Conservation (phyloP, 1,140 invertebrate species). For the Heliothis virescens region DNA sequence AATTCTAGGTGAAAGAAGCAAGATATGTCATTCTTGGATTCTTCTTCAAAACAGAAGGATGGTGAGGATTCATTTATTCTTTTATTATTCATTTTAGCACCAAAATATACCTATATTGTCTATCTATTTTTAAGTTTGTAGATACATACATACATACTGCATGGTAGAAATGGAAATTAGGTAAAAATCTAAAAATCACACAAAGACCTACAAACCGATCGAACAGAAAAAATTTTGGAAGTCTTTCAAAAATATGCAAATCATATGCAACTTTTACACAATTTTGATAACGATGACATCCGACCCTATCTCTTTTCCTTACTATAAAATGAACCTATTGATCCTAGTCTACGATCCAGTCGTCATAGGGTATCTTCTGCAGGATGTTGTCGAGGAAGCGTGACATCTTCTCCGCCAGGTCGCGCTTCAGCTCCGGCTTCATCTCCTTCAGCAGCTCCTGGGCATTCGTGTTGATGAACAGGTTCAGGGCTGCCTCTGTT, state of each 20-base stretch:
- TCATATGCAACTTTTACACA: too few relatives aligned
- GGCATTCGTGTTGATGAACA: slow-evolving; percentile 94
- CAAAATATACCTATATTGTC: too few relatives aligned
- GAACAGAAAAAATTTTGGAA: too few relatives aligned
- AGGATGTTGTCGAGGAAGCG: slow-evolving; percentile 92
- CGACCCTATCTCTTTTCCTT: not conserved
- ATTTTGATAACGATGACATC: not conserved
- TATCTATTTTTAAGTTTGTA: too few relatives aligned
- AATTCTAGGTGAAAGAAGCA: not conserved
- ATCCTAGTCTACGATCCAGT: slow-evolving; percentile 87
- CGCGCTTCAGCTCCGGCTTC: slow-evolving; percentile 93
- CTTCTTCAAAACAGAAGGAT: not conserved
- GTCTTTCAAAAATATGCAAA: too few relatives aligned
- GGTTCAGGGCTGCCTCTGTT: slow-evolving; percentile 92
- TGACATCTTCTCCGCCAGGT: slow-evolving; percentile 91
- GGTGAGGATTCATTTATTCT: not conserved
- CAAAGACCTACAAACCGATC: too few relatives aligned
- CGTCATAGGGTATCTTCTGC: slow-evolving; percentile 91
- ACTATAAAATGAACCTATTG: not conserved
- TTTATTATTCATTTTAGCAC: slow-evolving; percentile 7
- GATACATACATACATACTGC: too few relatives aligned
- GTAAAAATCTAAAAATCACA: too few relatives aligned
- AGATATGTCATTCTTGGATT: slow-evolving; percentile 2
- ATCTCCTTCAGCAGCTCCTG: slow-evolving; percentile 94
- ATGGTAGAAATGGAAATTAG: too few relatives aligned